These are phyloP conservation scores for Xenopus petersii DNA, from an alignment of 2,797 vertebrate species.

Conservation along the genomic window DNA sequence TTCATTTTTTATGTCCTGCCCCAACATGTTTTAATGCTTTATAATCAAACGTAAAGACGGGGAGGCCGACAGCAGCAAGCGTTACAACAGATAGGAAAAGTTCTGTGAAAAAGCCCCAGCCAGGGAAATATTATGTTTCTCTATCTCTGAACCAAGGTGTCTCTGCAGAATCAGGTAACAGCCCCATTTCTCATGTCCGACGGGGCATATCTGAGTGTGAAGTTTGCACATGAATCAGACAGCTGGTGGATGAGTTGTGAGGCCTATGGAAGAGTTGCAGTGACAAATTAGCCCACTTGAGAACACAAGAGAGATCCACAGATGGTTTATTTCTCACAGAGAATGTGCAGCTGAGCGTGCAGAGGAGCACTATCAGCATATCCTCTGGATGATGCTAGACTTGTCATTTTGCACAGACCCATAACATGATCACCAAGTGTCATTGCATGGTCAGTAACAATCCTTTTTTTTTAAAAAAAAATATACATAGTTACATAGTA, in stretches of 20 bases:
- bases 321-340: neutral
- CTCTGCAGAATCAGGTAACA: constrained; percentile 18
- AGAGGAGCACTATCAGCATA: neutral
- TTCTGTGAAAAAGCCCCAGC: no score
- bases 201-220: constrained; percentile 33
- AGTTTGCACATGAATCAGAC: constrained; percentile 13
- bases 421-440: constrained; percentile 8
- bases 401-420: neutral
- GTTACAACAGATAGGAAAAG: no score
- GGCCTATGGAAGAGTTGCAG: constrained; percentile 11
- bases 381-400: neutral
- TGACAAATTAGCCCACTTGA: constrained; percentile 20
- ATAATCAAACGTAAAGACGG: no score
- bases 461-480: neutral
- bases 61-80: no score
- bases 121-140: no score
- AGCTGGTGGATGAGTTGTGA: neutral
- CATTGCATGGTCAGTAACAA: constrained; percentile 11
- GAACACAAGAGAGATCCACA: neutral
- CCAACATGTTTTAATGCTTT: no score
- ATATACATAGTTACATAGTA: no score
- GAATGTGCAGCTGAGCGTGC: neutral
- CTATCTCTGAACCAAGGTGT: no score
- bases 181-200: constrained; percentile 18
- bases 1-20: neutral